A percentile compares a stretch with the other conserved stretches of the same genome.
Evolutionary conservation across 2,113 vertebrate genomes (phyloP).

Genomic region (Rattus norvegicus): DNA sequence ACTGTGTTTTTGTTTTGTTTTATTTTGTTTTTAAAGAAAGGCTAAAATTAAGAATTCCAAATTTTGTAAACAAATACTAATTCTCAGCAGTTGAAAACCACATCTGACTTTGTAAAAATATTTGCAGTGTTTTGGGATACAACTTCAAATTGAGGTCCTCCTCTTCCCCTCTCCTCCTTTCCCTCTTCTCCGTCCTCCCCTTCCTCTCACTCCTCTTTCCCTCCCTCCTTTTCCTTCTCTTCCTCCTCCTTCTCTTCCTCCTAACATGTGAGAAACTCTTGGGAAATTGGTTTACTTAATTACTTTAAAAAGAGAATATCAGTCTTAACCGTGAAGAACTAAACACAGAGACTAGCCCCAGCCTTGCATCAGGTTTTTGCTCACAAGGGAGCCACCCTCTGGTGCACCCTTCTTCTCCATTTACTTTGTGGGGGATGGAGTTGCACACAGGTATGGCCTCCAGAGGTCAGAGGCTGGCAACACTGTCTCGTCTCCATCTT

Average conservation of each 20-base stretch:
- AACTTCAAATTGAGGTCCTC: background rate
- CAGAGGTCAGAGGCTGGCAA: background rate
- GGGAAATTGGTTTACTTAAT: background rate
- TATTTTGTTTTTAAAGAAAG: background rate
- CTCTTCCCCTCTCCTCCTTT: background rate
- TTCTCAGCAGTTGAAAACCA: background rate
- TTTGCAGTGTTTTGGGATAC: background rate
- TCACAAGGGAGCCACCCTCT: background rate
- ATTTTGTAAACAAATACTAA: constrained; percentile 23
- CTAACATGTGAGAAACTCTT: background rate
- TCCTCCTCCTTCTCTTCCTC: background rate
- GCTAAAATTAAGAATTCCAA: background rate
- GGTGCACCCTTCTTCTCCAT: background rate
- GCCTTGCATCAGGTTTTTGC: background rate
- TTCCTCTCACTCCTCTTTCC: background rate
- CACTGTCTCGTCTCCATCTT: background rate
- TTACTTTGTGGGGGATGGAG: background rate
- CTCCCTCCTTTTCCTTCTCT: background rate
- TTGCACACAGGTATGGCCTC: no score
- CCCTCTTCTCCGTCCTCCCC: background rate
- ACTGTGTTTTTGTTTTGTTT: background rate
- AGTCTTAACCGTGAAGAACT: background rate
- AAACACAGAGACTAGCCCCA: no score
- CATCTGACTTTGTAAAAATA: constrained; percentile 16
- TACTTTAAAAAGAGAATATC: background rate